A percentile compares a stretch with the other conserved stretches of the same genome.
Evolutionary conservation across 2,888 invertebrate genomes (phyloP).

Genomic region (Zele albiditarsus): DNA sequence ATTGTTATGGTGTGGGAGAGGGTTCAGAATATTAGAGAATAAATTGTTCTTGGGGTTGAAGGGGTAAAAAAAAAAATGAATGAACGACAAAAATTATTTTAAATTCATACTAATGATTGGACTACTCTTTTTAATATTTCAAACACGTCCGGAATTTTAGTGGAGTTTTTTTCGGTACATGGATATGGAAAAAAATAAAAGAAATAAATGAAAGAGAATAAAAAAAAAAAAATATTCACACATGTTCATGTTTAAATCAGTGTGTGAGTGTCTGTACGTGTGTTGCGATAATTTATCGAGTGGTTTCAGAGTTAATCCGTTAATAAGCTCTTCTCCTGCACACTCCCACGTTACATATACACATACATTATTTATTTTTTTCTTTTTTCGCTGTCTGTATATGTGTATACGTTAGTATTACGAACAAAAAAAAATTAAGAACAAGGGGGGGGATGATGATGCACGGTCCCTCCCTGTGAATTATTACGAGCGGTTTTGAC

Average conservation of each 20-base stretch:
- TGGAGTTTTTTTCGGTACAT: slow-evolving; percentile 55
- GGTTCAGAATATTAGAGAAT: too few relatives aligned
- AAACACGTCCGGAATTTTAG: slow-evolving; percentile 50
- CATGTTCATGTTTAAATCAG: slow-evolving; percentile 45
- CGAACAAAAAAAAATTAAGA: slow-evolving; percentile 30
- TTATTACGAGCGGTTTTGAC: slow-evolving; percentile 56
- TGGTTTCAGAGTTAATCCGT: slow-evolving; percentile 60
- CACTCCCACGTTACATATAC: slow-evolving; percentile 43
- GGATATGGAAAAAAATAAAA: slow-evolving; percentile 51
- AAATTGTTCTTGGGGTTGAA: too few relatives aligned
- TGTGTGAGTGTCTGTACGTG: too few relatives aligned
- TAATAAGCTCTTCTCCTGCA: slow-evolving; percentile 56
- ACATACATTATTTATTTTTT: not conserved
- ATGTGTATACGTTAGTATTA: not conserved
- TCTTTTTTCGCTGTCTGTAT: not conserved
- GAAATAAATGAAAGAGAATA: not conserved
- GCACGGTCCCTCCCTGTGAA: slow-evolving; percentile 58
- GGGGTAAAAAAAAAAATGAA: not conserved
- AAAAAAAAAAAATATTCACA: slow-evolving; percentile 33
- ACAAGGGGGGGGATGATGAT: slow-evolving; percentile 54
- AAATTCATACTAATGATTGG: not conserved
- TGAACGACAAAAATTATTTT: too few relatives aligned
- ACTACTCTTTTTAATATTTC: not conserved
- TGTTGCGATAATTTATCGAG: slow-evolving; percentile 61
- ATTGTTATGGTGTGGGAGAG: too few relatives aligned